Evolutionary conservation across 53 echinoderm and acorn worm genomes (phyloP).

Genomic region (Patiria pectinifera): DNA sequence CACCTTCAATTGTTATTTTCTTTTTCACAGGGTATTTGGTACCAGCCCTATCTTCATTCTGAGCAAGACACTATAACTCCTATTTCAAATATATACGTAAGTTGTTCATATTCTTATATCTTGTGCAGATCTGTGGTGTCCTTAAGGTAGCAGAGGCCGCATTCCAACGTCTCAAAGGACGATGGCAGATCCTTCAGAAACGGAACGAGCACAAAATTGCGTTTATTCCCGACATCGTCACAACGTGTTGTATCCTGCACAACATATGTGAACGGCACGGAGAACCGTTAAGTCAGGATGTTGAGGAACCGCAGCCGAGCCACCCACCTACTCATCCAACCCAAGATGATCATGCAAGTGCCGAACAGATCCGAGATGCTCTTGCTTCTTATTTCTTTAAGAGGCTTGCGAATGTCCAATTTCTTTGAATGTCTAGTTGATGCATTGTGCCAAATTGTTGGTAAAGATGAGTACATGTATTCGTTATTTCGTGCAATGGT

Average conservation of each 20-base stretch:
- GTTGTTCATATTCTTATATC: neutral
- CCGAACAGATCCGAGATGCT: slow-evolving; percentile 10
- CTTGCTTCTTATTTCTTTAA: slow-evolving; percentile 21
- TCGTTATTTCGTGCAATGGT: too few species aligned
- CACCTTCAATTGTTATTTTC: too few species aligned
- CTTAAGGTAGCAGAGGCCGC: slow-evolving; percentile 68
- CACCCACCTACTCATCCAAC: neutral
- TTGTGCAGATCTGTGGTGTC: slow-evolving; percentile 54
- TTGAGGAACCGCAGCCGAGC: neutral
- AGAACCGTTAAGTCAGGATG: slow-evolving; percentile 6
- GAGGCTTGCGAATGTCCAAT: neutral
- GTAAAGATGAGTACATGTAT: too few species aligned
- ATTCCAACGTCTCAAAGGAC: slow-evolving; percentile 74
- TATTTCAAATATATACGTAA: too few species aligned
- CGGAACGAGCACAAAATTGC: slow-evolving; percentile 70
- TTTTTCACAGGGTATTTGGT: too few species aligned
- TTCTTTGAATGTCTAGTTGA: neutral
- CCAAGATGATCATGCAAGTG: slow-evolving; percentile 22
- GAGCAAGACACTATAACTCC: too few species aligned
- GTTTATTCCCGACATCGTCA: slow-evolving; percentile 62
- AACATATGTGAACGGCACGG: slow-evolving; percentile 73
- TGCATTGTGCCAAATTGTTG: too few species aligned
- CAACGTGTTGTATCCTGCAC: slow-evolving; percentile 78
- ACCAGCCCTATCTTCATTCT: too few species aligned
- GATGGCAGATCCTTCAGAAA: slow-evolving; percentile 76